Evolutionary conservation across 2,797 vertebrate species (phyloP).

Genomic region (Alexandromys oeconomus): DNA sequence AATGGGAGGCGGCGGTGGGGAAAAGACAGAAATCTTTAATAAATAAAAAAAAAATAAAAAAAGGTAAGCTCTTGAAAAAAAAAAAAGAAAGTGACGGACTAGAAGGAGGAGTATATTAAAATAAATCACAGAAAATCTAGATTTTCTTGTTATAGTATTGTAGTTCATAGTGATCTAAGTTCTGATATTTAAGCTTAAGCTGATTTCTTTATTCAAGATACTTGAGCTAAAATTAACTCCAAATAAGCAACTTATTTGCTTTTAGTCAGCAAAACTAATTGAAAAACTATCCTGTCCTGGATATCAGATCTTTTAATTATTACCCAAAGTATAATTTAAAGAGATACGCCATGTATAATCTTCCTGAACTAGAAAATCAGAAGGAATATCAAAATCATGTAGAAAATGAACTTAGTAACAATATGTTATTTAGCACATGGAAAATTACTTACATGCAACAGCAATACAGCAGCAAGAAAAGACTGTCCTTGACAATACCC

Average conservation of each 20-base stretch:
- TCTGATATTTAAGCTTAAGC: not conserved
- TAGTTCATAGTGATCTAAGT: not conserved
- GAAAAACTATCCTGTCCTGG: slow-evolving; percentile 34
- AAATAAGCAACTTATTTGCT: slow-evolving; percentile 58
- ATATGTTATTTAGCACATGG: slow-evolving; percentile 55
- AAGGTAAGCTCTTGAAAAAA: no score
- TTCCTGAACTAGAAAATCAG: slow-evolving; percentile 62
- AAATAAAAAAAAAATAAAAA: no score
- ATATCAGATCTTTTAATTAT: slow-evolving; percentile 59
- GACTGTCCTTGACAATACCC: slow-evolving; percentile 99
- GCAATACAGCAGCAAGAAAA: slow-evolving; percentile 97
- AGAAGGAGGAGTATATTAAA: not conserved
- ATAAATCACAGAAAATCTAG: slow-evolving; percentile 28
- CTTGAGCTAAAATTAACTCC: slow-evolving; percentile 54
- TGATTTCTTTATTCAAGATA: slow-evolving; percentile 47
- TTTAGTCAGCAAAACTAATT: slow-evolving; percentile 21
- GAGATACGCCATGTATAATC: slow-evolving; percentile 66
- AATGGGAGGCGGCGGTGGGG: no score
- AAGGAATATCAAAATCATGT: slow-evolving; percentile 60
- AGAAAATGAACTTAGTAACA: slow-evolving; percentile 50
- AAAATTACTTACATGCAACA: slow-evolving; percentile 96
- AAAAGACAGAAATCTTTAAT: no score
- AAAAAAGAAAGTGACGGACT: not conserved
- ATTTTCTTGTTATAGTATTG: not conserved
- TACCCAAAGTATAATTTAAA: slow-evolving; percentile 35